A percentile compares a stretch with the other conserved stretches of the same genome.
Conservation (phyloP, 1,140 invertebrate genomes). For the Hycleus cichorii region DNA sequence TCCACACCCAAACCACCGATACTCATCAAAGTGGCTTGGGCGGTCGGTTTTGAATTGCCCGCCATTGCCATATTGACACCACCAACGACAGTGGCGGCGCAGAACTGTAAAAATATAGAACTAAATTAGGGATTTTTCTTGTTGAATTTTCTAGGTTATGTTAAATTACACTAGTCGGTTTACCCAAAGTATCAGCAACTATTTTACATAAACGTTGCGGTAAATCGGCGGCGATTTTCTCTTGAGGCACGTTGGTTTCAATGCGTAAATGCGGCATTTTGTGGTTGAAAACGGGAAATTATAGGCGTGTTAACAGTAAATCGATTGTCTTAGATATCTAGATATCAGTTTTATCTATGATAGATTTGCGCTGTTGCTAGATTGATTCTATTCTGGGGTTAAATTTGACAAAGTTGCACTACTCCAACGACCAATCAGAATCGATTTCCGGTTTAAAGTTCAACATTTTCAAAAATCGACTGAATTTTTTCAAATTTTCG, state of each 20-base stretch:
- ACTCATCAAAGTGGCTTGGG: slow-evolving; percentile 51
- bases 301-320: too few relatives aligned
- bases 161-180: slow-evolving; percentile 52
- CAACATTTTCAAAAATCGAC: too few relatives aligned
- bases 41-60: slow-evolving; percentile 55
- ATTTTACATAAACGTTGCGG: slow-evolving; percentile 47
- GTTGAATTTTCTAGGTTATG: neutral
- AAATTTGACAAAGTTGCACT: too few relatives aligned
- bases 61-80: slow-evolving; percentile 55
- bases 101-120: slow-evolving; percentile 44
- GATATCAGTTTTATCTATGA: too few relatives aligned
- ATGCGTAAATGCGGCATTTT: slow-evolving; percentile 58
- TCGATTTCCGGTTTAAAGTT: too few relatives aligned
- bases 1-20: slow-evolving; percentile 57
- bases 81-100: slow-evolving; percentile 51
- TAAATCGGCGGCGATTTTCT: slow-evolving; percentile 51
- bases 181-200: slow-evolving; percentile 52
- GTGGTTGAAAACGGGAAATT: too few relatives aligned
- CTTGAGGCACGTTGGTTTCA: slow-evolving; percentile 53
- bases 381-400: too few relatives aligned
- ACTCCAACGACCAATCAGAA: too few relatives aligned
- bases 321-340: too few relatives aligned
- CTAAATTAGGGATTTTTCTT: neutral
- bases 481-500: too few relatives aligned
- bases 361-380: too few relatives aligned